Evolutionary conservation across 2,113 vertebrate species (phyloP), one percentile per base, ranked within the genome.

Genomic region (Nymphicus hollandicus): DNA sequence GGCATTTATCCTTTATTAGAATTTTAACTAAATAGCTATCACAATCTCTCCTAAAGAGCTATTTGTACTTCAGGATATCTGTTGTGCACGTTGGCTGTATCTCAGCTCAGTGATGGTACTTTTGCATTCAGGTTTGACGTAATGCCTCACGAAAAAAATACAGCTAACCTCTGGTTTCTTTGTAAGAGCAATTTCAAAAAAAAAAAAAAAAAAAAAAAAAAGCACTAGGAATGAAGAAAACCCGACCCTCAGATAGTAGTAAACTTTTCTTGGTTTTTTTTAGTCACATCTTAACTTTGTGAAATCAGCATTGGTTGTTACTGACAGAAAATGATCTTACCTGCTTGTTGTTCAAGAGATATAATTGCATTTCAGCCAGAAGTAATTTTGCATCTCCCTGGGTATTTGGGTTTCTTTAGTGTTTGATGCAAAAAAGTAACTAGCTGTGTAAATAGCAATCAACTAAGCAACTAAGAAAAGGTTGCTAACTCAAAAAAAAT

Each of bases 141-240:
- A 68, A 27, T 10, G 27, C 19, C 14, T 73, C 1, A 0, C 0
- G 1, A 5, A 35, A 58, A 53, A 46, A 56, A 11, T 69, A 52
- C 16, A 29, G 7, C 7, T 70, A 33, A 58, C 4, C 6, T 20
- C 17, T 63, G 22, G 1, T 55, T 94, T 72, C 2, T 76, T 71
- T 56, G 9, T 14, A 52, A 64, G 6, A 3, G 7, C 17, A 70
- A 86, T 81, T 72, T 68, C 46, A 41, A 16, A 92, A 78, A 80
- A 33, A 2, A 76, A 46, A 6, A 33, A 2, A 76, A 46, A 6
- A n/a, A 41, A 16, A 92, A 78, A 80, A 33, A 2, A 76, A 46
- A 6, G 44, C 4, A 1, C 17, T 29, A 66, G 37, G 10, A 91
- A 72, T 39, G 81, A 60, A 91, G 29, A 91, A 77, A 81, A 63